These are phyloP conservation scores for Palythoa heliodiscus DNA, from an alignment of 92 coral and sea anemone species.

Conservation along the genomic window DNA sequence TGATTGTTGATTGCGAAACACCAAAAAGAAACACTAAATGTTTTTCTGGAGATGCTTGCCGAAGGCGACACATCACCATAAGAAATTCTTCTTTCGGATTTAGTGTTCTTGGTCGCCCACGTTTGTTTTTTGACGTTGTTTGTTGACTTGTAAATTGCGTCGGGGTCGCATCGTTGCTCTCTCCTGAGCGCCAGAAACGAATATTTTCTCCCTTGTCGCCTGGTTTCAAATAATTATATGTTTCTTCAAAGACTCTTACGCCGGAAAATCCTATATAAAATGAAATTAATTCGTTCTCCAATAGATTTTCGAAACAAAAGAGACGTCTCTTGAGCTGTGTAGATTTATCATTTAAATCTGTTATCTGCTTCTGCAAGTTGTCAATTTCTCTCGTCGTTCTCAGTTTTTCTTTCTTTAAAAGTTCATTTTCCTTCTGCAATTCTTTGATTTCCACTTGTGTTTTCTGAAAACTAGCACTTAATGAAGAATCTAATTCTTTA, in stretches of 20 bases:
- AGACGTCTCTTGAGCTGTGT: slow-evolving; percentile 34
- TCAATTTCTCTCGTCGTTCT: neutral
- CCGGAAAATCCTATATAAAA: slow-evolving; percentile 23
- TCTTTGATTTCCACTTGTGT: neutral
- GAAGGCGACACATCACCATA: neutral
- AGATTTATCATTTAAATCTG: slow-evolving; percentile 30
- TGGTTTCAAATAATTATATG: neutral
- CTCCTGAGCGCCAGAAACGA: neutral
- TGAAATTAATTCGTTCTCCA: neutral
- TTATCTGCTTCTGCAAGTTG: neutral
- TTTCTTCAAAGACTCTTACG: neutral
- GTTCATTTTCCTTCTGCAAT: neutral
- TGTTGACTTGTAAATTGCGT: neutral
- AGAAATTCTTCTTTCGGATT: neutral
- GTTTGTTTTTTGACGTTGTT: neutral
- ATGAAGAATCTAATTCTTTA: neutral
- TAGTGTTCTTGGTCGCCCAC: neutral
- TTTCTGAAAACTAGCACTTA: neutral
- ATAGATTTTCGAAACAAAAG: slow-evolving; percentile 33
- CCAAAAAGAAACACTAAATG: neutral
- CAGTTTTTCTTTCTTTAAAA: neutral
- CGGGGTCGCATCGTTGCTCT: neutral
- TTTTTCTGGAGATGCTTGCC: neutral
- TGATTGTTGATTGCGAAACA: neutral
- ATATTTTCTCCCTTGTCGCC: slow-evolving; percentile 15